These are phyloP conservation scores for Oenanthe melanoleuca DNA, from an alignment of 2,113 vertebrate species.

Conservation along the genomic window DNA sequence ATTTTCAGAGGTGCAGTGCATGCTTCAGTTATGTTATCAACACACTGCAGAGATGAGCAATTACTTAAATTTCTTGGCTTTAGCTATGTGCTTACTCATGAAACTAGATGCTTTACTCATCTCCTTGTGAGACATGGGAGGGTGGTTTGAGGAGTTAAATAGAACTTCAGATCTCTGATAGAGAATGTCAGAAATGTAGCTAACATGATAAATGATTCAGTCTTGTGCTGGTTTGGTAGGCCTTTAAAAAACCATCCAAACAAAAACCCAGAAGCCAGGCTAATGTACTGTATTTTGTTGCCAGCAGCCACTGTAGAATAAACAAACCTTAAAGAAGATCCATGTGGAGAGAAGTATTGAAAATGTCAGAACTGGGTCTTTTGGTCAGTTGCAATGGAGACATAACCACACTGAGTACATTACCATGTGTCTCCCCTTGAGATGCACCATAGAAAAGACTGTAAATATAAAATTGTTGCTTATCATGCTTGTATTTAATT, in stretches of 20 bases:
- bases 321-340: background rate
- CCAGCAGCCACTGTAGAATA: background rate
- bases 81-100: conserved; percentile 2
- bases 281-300: background rate
- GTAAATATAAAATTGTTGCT: background rate
- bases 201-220: background rate
- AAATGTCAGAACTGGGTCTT: background rate
- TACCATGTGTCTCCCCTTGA: background rate
- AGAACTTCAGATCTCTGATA: background rate
- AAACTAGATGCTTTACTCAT: conserved; percentile 34
- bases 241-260: background rate
- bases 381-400: background rate
- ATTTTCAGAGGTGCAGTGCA: background rate
- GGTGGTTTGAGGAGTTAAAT: background rate
- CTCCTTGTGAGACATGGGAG: conserved; percentile 15
- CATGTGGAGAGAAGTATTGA: background rate
- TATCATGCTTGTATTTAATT: background rate
- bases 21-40: background rate
- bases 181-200: background rate
- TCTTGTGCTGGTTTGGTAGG: background rate
- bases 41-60: conserved; percentile 8
- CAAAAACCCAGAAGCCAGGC: background rate
- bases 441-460: background rate
- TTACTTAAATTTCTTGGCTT: conserved; percentile 17
- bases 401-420: background rate